Base-by-base conservation (phyloP, 2,797 vertebrate genomes). In the Sebastiscus tertius region DNA sequence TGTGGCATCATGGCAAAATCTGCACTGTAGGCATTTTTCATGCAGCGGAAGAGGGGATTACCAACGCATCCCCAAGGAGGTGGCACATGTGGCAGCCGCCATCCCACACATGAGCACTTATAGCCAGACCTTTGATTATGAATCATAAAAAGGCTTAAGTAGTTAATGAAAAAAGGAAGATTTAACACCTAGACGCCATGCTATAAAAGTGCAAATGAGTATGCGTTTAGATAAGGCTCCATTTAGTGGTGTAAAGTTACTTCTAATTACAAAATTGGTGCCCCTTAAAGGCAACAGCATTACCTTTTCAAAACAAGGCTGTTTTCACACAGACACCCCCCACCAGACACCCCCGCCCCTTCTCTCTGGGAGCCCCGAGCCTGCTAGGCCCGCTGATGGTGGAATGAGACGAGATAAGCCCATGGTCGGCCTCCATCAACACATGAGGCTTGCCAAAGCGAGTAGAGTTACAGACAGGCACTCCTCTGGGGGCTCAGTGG, bases 381-480 rank as follows among this genome's bases (percentile, higher is more conserved):
- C 86, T 58, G 72, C 86, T 72, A 63, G 90, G 79, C 84, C 80
- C 77, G 61, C 81, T 83, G 89, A 79, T 83, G 92, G 77, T 76
- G 91, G 90, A 93, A 89, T 93, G 93, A 94, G 94, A 91, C 72
- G 85, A 95, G 94, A 95, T 95, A 95, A 94, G 93, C 93, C 70
- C 84, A 56, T 85, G 93, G 91, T 94, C 79, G 84, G 89, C 87
- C 92, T 95, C 94, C 93, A 80, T 95, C 94, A 95, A 95, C 94
- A 95, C 94, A 85, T 81, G 79, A 81, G 87, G 87, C 88, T 92
- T 89, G 90, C 92, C 87, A 88, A 91, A 92, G 92, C 83, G 92
- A 93, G 85, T 95, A 93, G 89, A 88, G 92, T 96, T 95, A 94
- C 94, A 93, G 90, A 92, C 92, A 91, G 90, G 76, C 89, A 6